Evolutionary conservation across 2,888 invertebrate genomes (phyloP).

Genomic region (Notocelia uddmanniana): DNA sequence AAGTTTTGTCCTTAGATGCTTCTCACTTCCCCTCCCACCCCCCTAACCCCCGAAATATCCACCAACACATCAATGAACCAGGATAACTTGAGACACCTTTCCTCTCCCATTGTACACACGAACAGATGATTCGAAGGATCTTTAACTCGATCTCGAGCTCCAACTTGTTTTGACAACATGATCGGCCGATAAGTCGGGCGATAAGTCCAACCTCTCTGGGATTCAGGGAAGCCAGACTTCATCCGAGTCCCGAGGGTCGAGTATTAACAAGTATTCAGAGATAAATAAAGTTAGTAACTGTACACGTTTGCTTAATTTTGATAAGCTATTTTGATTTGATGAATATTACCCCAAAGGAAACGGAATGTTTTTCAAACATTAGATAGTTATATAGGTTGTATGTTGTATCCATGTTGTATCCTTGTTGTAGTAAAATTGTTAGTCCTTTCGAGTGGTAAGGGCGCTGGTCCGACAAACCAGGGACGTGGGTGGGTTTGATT

Average conservation of each 20-base stretch:
- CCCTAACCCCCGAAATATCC: constrained; percentile 60
- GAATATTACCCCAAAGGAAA: neutral
- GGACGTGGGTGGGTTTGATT: too few relatives aligned
- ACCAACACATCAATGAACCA: constrained; percentile 62
- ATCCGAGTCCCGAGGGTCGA: constrained; percentile 69
- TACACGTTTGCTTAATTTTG: constrained; percentile 64
- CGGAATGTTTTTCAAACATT: neutral
- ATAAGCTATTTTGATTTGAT: constrained; percentile 47
- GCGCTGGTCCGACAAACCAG: too few relatives aligned
- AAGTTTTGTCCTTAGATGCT: constrained; percentile 73
- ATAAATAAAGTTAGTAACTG: constrained; percentile 80
- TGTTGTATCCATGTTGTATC: too few relatives aligned
- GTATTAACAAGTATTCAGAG: constrained; percentile 84
- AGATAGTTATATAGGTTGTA: too few relatives aligned
- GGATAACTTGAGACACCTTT: constrained; percentile 54
- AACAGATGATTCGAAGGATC: constrained; percentile 48
- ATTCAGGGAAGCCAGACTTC: constrained; percentile 68
- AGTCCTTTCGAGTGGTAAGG: too few relatives aligned
- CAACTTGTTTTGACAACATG: constrained; percentile 52
- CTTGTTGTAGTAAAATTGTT: too few relatives aligned
- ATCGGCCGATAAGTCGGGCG: constrained; percentile 54
- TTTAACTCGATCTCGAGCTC: constrained; percentile 59
- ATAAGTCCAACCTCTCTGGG: constrained; percentile 57
- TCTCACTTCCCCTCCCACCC: constrained; percentile 59
- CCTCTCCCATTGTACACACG: constrained; percentile 52